Conservation (phyloP, 2,113 vertebrate genomes). For the Hemichromis elongatus region DNA sequence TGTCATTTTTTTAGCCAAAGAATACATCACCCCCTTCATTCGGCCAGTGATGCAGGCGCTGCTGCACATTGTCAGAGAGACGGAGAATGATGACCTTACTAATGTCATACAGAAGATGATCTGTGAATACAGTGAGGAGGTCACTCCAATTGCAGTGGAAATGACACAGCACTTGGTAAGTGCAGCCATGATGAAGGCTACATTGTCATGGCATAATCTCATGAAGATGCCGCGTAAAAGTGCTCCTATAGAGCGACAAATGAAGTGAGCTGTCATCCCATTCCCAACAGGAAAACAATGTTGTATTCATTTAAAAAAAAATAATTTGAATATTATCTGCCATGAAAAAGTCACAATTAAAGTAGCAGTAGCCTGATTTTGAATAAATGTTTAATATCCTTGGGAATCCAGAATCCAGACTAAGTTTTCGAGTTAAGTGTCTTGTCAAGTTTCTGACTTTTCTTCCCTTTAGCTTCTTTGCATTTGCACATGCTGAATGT, state of each 20-base stretch:
- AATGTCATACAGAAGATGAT: constrained; percentile 99
- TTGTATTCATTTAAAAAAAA: neutral
- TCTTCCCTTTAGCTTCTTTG: neutral
- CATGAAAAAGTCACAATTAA: too few relatives aligned
- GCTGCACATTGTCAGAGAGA: constrained; percentile 97
- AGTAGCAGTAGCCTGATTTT: neutral
- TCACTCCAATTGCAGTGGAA: constrained; percentile 97
- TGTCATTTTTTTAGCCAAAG: constrained; percentile 81
- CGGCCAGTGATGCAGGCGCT: constrained; percentile 98
- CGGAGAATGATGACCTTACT: constrained; percentile 98
- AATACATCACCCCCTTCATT: constrained; percentile 95
- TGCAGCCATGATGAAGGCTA: neutral
- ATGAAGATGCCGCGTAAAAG: neutral
- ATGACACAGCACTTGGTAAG: constrained; percentile 99
- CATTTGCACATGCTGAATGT: neutral
- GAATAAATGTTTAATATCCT: neutral
- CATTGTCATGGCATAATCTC: neutral
- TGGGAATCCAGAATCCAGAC: neutral
- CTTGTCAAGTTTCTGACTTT: neutral
- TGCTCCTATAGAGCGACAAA: neutral
- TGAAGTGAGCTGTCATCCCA: neutral
- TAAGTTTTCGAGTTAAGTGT: neutral
- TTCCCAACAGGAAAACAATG: neutral
- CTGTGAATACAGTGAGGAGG: constrained; percentile 98
- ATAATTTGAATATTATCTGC: neutral